phyloP scores from a whole-genome alignment of 1,140 invertebrate genomes.

The Drosophila repletoides region DNA sequence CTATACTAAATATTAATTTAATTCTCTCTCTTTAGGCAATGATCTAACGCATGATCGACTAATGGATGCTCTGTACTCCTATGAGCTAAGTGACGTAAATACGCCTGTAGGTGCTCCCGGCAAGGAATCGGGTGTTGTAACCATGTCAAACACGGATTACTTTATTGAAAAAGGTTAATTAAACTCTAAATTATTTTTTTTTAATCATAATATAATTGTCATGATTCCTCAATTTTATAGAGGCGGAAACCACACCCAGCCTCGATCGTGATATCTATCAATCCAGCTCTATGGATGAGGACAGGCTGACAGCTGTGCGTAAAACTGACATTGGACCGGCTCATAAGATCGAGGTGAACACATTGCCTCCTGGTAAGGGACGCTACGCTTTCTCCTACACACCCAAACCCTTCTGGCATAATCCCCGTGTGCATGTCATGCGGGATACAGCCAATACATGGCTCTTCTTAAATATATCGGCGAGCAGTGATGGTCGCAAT shows the following conservation, averaged over 20 bases:
- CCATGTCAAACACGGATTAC: constrained; percentile 77
- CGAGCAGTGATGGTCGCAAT: constrained; percentile 83
- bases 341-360: constrained; percentile 84
- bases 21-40: constrained; percentile 33
- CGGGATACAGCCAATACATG: constrained; percentile 89
- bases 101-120: constrained; percentile 73
- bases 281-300: constrained; percentile 63
- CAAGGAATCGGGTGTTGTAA: constrained; percentile 77
- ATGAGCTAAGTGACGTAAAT: constrained; percentile 79
- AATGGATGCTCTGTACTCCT: constrained; percentile 81
- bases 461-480: constrained; percentile 92
- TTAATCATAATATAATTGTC: too few relatives aligned
- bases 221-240: constrained; percentile 22
- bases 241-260: constrained; percentile 57
- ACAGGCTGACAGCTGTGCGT: constrained; percentile 65
- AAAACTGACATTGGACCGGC: constrained; percentile 82
- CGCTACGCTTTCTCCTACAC: constrained; percentile 95
- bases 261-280: constrained; percentile 44
- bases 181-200: background rate
- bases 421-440: constrained; percentile 90
- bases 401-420: constrained; percentile 90
- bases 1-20: background rate
- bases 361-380: constrained; percentile 91
- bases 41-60: constrained; percentile 73
- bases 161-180: constrained; percentile 64